Evolutionary conservation across 2,797 vertebrate species (phyloP).

Genomic region (Hippocampus kuda): DNA sequence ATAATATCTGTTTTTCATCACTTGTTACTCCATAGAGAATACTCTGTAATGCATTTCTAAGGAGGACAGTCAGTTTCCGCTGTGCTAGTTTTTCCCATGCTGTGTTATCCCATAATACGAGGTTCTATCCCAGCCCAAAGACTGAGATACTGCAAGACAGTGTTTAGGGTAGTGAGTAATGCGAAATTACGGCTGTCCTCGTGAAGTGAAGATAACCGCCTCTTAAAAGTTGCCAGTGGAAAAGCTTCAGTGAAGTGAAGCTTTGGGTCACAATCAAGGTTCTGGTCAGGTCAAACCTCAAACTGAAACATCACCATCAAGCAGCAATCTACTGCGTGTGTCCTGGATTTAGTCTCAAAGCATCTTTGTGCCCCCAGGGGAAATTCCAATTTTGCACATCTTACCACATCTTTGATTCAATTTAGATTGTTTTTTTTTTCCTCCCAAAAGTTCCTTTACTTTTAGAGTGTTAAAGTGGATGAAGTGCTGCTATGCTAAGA

Average conservation of each 20-base stretch:
- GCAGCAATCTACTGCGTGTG: background rate
- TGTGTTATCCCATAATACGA: background rate
- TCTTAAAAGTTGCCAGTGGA: conserved; percentile 1
- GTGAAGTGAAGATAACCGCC: background rate
- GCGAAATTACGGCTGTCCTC: conserved; percentile 1
- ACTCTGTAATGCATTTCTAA: background rate
- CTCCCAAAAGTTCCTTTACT: background rate
- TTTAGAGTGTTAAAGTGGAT: background rate
- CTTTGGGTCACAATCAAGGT: background rate
- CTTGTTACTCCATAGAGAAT: background rate
- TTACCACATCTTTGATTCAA: background rate
- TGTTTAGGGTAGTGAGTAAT: conserved; percentile 1
- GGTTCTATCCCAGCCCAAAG: background rate
- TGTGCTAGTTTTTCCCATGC: background rate
- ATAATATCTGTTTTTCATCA: background rate
- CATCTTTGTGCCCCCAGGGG: background rate
- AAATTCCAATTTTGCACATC: background rate
- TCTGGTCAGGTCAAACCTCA: conserved; percentile 7
- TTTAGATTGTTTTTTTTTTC: background rate
- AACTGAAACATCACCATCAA: background rate
- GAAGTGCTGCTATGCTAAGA: background rate
- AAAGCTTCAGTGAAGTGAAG: background rate
- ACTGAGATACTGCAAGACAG: conserved; percentile 4
- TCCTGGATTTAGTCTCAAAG: background rate
- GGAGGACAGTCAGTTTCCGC: background rate